Percentiles rank a stretch among this genome's conserved stretches.
These are phyloP conservation scores for Lemur catta DNA, from an alignment of 2,797 vertebrate genomes.

Conservation along the genomic window DNA sequence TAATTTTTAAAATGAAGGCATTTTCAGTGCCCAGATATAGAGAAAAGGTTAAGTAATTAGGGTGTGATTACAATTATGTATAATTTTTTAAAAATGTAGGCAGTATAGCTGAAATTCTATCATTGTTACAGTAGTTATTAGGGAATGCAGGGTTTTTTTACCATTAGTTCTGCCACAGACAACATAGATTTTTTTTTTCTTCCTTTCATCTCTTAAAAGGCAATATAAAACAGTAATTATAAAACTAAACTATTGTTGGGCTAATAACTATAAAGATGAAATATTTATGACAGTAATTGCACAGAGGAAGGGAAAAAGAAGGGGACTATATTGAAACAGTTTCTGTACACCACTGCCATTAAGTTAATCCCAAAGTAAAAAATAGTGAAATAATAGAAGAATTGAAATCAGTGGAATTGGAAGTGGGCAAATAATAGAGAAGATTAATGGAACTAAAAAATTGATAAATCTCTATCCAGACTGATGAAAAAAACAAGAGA, in stretches of 20 bases:
- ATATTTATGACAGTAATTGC: neutral
- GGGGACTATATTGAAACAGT: neutral
- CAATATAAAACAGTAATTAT: neutral
- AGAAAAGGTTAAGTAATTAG: neutral
- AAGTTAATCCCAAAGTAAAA: neutral
- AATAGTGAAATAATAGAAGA: neutral
- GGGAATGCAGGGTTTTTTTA: neutral
- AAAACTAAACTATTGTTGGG: neutral
- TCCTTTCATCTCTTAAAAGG: slow-evolving; percentile 7
- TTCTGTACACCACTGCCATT: neutral
- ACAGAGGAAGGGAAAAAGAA: neutral
- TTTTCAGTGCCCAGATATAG: neutral
- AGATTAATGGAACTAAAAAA: neutral
- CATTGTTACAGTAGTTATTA: neutral
- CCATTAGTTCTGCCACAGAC: neutral
- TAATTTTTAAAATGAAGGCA: neutral
- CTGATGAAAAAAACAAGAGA: neutral
- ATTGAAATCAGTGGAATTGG: neutral
- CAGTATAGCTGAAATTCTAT: neutral
- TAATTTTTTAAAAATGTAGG: neutral
- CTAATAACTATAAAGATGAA: neutral
- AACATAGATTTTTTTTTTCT: neutral
- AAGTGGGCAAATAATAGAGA: neutral
- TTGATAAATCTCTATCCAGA: neutral
- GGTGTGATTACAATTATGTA: neutral